Percentiles rank a stretch among this genome's conserved stretches.
phyloP scores from a whole-genome alignment of 2,797 vertebrate genomes.

The Argentina silus region DNA sequence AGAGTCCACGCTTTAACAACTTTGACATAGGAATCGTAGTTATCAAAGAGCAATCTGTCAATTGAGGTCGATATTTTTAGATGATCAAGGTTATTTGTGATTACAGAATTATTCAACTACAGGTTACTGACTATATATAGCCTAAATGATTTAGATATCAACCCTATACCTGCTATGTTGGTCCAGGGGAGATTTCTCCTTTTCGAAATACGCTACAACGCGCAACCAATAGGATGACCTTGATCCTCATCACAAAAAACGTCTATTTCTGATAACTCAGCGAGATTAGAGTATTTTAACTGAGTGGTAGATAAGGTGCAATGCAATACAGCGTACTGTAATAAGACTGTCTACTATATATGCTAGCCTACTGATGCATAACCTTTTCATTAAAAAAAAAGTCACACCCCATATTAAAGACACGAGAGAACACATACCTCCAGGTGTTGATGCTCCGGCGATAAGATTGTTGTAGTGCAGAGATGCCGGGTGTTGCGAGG shows the following conservation, averaged over 20 bases:
- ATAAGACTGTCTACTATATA: neutral
- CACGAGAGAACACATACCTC: conserved; percentile 44
- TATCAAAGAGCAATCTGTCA: neutral
- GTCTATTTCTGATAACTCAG: conserved; percentile 6
- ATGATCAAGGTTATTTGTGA: neutral
- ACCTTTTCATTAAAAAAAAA: neutral
- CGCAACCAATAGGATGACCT: conserved; percentile 36
- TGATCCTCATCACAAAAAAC: conserved; percentile 29
- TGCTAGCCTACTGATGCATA: neutral
- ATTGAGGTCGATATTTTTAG: neutral
- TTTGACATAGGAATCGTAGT: neutral
- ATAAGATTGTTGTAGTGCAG: conserved; percentile 34
- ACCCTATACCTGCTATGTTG: neutral
- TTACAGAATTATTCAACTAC: neutral
- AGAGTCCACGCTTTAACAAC: neutral
- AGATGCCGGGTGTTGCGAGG: conserved; percentile 39
- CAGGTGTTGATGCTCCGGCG: conserved; percentile 34
- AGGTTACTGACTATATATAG: conserved; percentile 6
- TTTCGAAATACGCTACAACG: neutral
- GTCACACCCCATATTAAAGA: neutral
- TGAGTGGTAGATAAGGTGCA: neutral
- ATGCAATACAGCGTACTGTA: neutral
- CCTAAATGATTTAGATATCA: neutral
- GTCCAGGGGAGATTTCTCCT: conserved; percentile 8
- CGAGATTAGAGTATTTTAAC: neutral